Percentiles rank a stretch among this genome's conserved stretches.
phyloP scores from a whole-genome alignment of 1,140 invertebrate genomes.

The Matsumurasca onukii region DNA sequence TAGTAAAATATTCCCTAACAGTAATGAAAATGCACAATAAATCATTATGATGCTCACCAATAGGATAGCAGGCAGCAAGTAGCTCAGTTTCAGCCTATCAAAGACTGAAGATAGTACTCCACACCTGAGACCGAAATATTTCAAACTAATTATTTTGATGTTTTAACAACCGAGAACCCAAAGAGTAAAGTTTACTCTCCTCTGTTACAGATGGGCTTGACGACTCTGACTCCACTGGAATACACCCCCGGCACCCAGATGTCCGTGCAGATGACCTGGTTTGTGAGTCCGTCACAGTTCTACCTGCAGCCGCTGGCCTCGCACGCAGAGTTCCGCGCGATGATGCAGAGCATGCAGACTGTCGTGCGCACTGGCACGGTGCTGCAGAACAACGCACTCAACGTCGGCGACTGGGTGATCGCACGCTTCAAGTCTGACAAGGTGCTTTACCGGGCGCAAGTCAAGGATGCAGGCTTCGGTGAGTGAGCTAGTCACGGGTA shows the following conservation, averaged over 20 bases:
- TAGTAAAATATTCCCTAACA: too few relatives aligned
- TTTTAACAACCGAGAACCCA: too few relatives aligned
- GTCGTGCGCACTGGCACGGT: conserved; percentile 5
- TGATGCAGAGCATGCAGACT: conserved; percentile 68
- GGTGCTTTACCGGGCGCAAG: conserved; percentile 64
- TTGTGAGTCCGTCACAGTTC: conserved; percentile 65
- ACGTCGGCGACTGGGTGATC: conserved; percentile 59
- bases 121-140: too few relatives aligned
- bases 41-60: too few relatives aligned
- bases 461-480: conserved; percentile 56
- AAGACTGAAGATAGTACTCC: too few relatives aligned
- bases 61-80: too few relatives aligned
- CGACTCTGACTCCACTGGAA: background rate
- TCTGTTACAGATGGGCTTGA: background rate
- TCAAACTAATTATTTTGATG: too few relatives aligned
- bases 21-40: too few relatives aligned
- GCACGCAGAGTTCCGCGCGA: conserved; percentile 56
- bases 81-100: too few relatives aligned
- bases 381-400: background rate
- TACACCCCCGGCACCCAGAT: background rate
- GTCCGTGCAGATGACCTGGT: conserved; percentile 55
- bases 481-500: too few relatives aligned
- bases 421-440: conserved; percentile 67
- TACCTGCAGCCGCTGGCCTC: conserved; percentile 57
- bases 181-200: too few relatives aligned